Percentiles rank a stretch among this genome's conserved stretches.
phyloP scores from a whole-genome alignment of 2,888 invertebrate species.

The Cataglyphis rosenhaueri region DNA sequence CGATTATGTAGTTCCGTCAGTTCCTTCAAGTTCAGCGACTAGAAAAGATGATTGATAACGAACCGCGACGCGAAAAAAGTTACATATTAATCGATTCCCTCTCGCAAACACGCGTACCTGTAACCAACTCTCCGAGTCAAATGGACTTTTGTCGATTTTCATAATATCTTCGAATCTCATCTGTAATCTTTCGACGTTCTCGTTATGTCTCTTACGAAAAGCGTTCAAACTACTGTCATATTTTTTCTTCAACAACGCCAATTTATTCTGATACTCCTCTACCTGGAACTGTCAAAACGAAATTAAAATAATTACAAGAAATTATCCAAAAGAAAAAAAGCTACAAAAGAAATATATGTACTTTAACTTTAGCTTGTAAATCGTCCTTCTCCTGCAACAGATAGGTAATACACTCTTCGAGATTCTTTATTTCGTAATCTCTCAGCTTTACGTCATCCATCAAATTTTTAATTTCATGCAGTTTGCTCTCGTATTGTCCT shows the following conservation, averaged over 20 bases:
- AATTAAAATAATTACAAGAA: conserved; percentile 13
- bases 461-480: conserved; percentile 59
- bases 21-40: conserved; percentile 74
- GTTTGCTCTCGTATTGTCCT: conserved; percentile 52
- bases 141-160: conserved; percentile 62
- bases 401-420: conserved; percentile 63
- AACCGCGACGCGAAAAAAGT: not conserved
- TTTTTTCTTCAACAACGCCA: conserved; percentile 73
- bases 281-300: conserved; percentile 50
- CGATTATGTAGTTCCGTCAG: conserved; percentile 70
- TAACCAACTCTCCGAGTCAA: conserved; percentile 74
- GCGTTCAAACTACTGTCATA: conserved; percentile 70
- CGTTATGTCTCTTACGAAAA: conserved; percentile 73
- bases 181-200: conserved; percentile 74
- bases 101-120: conserved; percentile 57
- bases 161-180: conserved; percentile 72
- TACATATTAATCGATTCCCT: not conserved
- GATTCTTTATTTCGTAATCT: conserved; percentile 65
- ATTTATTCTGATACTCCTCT: conserved; percentile 63
- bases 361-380: conserved; percentile 62
- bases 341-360: conserved; percentile 33
- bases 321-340: not conserved
- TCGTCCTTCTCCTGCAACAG: conserved; percentile 69
- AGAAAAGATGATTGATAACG: conserved; percentile 30
- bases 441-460: conserved; percentile 66